phyloP scores from a whole-genome alignment of 2,797 vertebrate genomes.

The Neosalanx taihuensis region DNA sequence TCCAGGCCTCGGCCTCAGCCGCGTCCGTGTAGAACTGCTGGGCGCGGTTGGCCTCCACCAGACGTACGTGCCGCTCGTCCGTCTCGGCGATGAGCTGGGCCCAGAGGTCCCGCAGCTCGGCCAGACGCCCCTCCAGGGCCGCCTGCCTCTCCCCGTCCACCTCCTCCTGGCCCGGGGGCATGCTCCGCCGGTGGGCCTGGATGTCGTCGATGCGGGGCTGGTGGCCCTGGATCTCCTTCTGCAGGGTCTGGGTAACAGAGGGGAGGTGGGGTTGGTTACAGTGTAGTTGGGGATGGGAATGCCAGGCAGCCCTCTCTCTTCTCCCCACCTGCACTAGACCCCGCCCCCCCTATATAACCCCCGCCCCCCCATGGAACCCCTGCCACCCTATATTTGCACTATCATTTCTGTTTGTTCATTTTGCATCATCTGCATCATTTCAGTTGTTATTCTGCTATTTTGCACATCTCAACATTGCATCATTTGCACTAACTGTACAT shows the following conservation, averaged over 20 bases:
- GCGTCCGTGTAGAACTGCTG: conserved; percentile 92
- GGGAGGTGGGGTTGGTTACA: not conserved
- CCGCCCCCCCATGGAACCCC: too few species aligned
- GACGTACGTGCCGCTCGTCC: conserved; percentile 77
- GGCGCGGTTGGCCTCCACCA: conserved; percentile 80
- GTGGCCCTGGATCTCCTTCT: conserved; percentile 94
- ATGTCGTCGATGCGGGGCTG: conserved; percentile 90
- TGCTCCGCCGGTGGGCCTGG: conserved; percentile 66
- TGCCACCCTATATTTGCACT: too few species aligned
- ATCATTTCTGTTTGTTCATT: too few species aligned
- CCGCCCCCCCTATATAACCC: too few species aligned
- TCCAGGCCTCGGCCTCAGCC: conserved; percentile 91
- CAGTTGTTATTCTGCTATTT: too few species aligned
- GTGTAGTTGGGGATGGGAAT: too few species aligned
- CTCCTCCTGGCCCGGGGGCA: conserved; percentile 61
- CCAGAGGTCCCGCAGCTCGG: conserved; percentile 82
- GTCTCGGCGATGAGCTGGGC: conserved; percentile 79
- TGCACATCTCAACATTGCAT: too few species aligned
- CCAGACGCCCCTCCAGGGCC: conserved; percentile 73
- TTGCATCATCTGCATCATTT: too few species aligned
- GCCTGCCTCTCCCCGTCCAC: conserved; percentile 70
- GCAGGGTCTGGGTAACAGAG: conserved; percentile 76
- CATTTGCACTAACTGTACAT: too few species aligned
- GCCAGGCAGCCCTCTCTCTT: too few species aligned
- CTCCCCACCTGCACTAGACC: too few species aligned